A percentile compares a stretch with the other conserved stretches of the same genome.
These are phyloP conservation scores for Channa maculata DNA, from an alignment of 2,113 vertebrate species.

Conservation along the genomic window DNA sequence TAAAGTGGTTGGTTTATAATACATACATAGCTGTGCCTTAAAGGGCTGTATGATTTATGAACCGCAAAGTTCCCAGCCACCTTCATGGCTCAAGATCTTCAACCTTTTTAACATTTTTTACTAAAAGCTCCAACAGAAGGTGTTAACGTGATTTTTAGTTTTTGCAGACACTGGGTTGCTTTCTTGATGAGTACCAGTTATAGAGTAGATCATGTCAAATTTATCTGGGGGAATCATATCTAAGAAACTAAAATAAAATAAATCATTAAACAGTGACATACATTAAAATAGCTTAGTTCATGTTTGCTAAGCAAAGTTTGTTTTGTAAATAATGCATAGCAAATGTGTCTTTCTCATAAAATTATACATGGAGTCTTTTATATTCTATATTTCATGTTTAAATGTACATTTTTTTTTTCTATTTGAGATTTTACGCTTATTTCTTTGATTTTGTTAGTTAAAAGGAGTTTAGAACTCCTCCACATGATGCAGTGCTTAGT, in stretches of 20 bases:
- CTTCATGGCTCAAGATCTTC: constrained; percentile 28
- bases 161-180: not conserved
- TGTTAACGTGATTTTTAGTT: constrained; percentile 8
- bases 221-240: not conserved
- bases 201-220: constrained; percentile 6
- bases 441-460: too few species aligned
- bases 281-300: constrained; percentile 14
- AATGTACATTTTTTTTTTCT: too few species aligned
- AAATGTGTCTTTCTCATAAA: not conserved
- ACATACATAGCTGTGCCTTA: constrained; percentile 54
- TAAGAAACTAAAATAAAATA: too few species aligned
- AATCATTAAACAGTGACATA: too few species aligned
- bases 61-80: constrained; percentile 39
- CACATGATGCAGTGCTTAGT: too few species aligned
- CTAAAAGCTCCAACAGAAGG: not conserved
- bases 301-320: not conserved
- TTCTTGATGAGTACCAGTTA: not conserved
- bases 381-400: too few species aligned
- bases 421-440: too few species aligned
- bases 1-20: constrained; percentile 34
- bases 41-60: constrained; percentile 55
- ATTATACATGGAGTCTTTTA: not conserved
- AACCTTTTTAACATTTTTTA: constrained; percentile 1
- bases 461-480: too few species aligned
- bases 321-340: too few species aligned